Evolutionary conservation across 2,113 vertebrate genomes (phyloP), one percentile per base, ranked within the genome.

Genomic region (Oncorhynchus clarkii): DNA sequence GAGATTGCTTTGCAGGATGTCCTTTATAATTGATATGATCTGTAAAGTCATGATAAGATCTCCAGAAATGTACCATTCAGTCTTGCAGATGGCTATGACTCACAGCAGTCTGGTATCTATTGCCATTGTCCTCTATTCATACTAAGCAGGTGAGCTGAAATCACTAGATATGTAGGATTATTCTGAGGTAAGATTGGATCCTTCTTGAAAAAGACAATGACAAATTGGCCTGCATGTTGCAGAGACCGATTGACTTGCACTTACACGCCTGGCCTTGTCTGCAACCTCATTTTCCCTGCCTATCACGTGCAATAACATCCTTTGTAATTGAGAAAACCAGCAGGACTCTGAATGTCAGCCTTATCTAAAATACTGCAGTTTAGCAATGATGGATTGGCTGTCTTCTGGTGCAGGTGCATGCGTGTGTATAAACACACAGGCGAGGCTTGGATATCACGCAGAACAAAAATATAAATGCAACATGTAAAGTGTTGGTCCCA

Each of bases 291-390:
- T 49, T 59, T 31, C 24, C 62, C 39, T 45, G 39, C 39, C 48
- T 68, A 67, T 48, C 68, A 73, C 39, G 31, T 64, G 49, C 13
- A 45, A 14, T 62, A 29, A 70, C 80, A 76, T 4, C 54, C 54
- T 9, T 45, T 45, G 39, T 45, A 11, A 84, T 80, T 85, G 39
- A 45, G 75, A 81, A 72, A 84, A 79, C 70, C 76, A 76, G 39
- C 64, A 68, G 75, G 60, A 85, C 80, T 78, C 72, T 82, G 83
- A 85, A 78, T 75, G 74, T 84, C 83, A 87, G 68, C 72, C 70
- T 77, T 59, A 80, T 80, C 72, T 5, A 60, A 81, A 74, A 74
- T 59, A 49, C 72, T 85, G 78, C 48, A 67, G 82, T 90, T 89
- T 75, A 79, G 68, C 78, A 62, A 86, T 84, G 84, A 87, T 85